Evolutionary conservation across 2,113 vertebrate species (phyloP).

Genomic region (Eulacestoma nigropectus): DNA sequence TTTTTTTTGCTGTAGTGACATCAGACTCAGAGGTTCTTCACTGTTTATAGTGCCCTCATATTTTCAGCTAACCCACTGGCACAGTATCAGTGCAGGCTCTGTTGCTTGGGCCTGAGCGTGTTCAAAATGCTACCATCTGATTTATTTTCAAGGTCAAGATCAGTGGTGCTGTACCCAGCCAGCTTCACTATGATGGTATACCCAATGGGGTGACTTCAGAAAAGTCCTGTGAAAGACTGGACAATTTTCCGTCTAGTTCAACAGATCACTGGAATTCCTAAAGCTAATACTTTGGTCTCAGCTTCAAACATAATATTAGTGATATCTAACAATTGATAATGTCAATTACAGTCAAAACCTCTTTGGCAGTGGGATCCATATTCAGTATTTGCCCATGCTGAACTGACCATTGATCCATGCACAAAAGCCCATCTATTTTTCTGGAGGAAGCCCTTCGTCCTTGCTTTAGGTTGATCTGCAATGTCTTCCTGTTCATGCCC

Average conservation of each 20-base stretch:
- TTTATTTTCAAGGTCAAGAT: neutral
- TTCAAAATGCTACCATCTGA: neutral
- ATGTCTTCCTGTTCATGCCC: neutral
- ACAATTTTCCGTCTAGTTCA: neutral
- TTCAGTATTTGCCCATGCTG: neutral
- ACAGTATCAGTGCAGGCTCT: neutral
- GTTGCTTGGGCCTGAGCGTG: neutral
- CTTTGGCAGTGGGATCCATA: neutral
- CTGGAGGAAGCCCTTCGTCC: neutral
- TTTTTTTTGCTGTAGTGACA: neutral
- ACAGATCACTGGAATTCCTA: neutral
- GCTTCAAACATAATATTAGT: neutral
- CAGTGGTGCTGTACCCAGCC: neutral
- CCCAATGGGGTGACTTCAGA: neutral
- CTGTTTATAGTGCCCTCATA: neutral
- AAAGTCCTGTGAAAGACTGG: neutral
- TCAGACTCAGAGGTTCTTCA: neutral
- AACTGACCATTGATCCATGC: neutral
- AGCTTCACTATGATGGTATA: neutral
- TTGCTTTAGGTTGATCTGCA: neutral
- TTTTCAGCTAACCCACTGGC: neutral
- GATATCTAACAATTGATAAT: neutral
- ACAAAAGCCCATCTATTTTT: neutral
- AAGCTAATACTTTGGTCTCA: neutral
- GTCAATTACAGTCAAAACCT: neutral